phyloP scores from a whole-genome alignment of 53 echinoderm and acorn worm genomes.

The Crossaster papposus region DNA sequence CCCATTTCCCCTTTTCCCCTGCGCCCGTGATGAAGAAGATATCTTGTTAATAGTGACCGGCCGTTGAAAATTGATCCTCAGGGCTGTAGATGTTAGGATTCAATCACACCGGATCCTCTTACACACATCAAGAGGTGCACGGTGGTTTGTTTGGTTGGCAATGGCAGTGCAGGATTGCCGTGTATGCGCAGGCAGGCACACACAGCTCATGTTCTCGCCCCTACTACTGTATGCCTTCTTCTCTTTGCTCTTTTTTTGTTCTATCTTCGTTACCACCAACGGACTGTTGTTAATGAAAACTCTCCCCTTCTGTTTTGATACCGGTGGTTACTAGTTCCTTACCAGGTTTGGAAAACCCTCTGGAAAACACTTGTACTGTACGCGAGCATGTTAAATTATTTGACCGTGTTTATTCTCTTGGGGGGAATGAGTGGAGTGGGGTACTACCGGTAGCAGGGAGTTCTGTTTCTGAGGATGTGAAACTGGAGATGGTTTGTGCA shows the following conservation, averaged over 20 bases:
- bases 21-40: constrained; percentile 26
- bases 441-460: too few relatives aligned
- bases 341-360: constrained; percentile 9
- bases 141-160: background rate
- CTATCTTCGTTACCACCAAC: background rate
- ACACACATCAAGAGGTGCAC: constrained; percentile 12
- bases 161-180: background rate
- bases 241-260: background rate
- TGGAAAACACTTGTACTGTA: constrained; percentile 49
- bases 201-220: background rate
- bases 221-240: background rate
- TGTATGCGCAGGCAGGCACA: background rate
- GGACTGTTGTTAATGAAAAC: constrained; percentile 51
- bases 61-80: constrained; percentile 30
- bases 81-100: constrained; percentile 47
- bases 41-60: constrained; percentile 46
- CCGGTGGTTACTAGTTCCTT: too few relatives aligned
- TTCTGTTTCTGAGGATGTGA: background rate
- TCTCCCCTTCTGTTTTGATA: constrained; percentile 36
- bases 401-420: constrained; percentile 12
- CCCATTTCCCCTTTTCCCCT: background rate
- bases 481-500: background rate
- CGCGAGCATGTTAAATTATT: constrained; percentile 18
- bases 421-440: background rate
- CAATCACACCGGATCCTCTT: constrained; percentile 47